A percentile compares a stretch with the other conserved stretches of the same genome.
These are phyloP conservation scores for Malacoctenus gilli DNA, from an alignment of 2,797 vertebrate species.

Conservation along the genomic window DNA sequence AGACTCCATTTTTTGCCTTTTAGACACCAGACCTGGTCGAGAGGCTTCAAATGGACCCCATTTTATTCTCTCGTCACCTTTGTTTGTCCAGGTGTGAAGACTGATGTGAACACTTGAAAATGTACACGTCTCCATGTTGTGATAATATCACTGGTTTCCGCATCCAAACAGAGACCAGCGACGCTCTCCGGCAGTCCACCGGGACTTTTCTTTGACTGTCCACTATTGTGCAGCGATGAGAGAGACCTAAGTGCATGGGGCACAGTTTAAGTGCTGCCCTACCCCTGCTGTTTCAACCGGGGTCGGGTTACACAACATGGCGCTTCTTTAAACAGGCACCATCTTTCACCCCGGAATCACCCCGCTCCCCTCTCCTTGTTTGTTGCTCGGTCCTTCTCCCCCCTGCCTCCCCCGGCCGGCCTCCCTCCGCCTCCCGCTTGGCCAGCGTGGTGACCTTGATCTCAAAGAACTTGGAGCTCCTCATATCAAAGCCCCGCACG, in stretches of 20 bases:
- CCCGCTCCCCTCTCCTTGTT: constrained; percentile 35
- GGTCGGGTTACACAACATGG: constrained; percentile 72
- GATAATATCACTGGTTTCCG: not conserved
- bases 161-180: constrained; percentile 1
- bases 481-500: constrained; percentile 72
- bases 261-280: constrained; percentile 34
- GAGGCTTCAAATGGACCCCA: too few relatives aligned
- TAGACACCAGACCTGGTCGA: too few relatives aligned
- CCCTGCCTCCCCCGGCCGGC: constrained; percentile 44
- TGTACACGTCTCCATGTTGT: too few relatives aligned
- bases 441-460: constrained; percentile 63
- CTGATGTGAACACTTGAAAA: too few relatives aligned
- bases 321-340: constrained; percentile 65
- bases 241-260: constrained; percentile 31
- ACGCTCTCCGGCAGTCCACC: not conserved
- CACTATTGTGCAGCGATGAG: constrained; percentile 30
- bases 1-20: too few relatives aligned
- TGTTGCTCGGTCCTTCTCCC: constrained; percentile 53
- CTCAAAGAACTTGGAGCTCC: constrained; percentile 64
- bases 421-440: constrained; percentile 58
- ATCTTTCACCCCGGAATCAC: constrained; percentile 65
- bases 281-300: constrained; percentile 50
- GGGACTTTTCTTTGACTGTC: constrained; percentile 41
- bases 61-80: too few relatives aligned
- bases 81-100: too few relatives aligned